A percentile compares a stretch with the other conserved stretches of the same genome.
Evolutionary conservation across 2,797 vertebrate species (phyloP).

Genomic region (Siniperca undulata): DNA sequence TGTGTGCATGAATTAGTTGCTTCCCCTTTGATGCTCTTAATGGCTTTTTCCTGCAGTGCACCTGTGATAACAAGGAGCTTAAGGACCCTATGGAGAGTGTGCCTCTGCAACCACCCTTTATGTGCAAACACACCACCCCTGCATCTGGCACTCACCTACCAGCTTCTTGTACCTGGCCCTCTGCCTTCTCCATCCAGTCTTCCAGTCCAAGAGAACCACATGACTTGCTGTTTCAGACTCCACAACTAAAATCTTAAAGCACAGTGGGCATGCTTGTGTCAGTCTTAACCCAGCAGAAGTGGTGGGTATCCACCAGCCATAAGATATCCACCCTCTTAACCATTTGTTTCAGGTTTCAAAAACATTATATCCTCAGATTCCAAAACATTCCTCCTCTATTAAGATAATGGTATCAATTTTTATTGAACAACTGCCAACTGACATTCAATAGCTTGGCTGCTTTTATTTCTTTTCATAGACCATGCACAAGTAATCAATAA

Average conservation of each 20-base stretch:
- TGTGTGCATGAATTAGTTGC: too few relatives aligned
- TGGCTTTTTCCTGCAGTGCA: constrained; percentile 15
- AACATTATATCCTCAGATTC: background rate
- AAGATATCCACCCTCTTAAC: background rate
- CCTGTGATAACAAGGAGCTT: constrained; percentile 4
- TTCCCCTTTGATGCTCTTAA: constrained; percentile 8
- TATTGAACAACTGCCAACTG: background rate
- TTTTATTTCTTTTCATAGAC: background rate
- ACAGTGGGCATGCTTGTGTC: background rate
- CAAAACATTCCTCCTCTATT: too few relatives aligned
- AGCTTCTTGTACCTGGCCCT: background rate
- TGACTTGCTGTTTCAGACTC: background rate
- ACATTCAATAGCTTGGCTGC: background rate
- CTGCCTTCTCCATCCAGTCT: background rate
- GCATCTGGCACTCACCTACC: background rate
- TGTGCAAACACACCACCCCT: background rate
- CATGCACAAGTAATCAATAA: background rate
- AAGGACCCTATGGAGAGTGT: constrained; percentile 1
- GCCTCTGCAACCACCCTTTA: background rate
- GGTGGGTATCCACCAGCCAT: background rate
- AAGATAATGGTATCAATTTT: background rate
- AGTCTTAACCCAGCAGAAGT: background rate
- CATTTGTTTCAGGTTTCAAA: background rate
- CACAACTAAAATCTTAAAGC: background rate
- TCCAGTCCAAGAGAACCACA: background rate